phyloP scores from a whole-genome alignment of 2,113 vertebrate species.

The Clarias macrocephalus region DNA sequence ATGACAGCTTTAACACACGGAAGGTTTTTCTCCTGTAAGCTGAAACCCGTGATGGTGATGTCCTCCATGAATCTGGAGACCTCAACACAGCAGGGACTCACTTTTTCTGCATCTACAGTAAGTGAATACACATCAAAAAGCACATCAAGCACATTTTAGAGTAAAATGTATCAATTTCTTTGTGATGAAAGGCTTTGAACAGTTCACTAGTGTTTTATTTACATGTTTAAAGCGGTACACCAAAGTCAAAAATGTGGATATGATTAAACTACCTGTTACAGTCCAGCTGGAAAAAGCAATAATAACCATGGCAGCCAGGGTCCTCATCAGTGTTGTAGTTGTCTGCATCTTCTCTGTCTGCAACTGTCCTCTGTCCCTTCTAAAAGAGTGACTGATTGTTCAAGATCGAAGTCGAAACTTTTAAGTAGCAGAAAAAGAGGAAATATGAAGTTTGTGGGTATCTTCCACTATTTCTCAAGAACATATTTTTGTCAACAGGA shows the following conservation, averaged over 20 bases:
- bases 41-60: background rate
- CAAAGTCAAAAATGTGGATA: background rate
- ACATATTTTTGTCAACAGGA: background rate
- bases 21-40: background rate
- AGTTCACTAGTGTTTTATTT: background rate
- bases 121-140: background rate
- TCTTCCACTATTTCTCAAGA: constrained; percentile 3
- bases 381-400: background rate
- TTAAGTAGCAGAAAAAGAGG: constrained; percentile 18
- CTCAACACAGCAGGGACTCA: background rate
- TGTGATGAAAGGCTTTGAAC: background rate
- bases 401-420: background rate
- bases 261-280: constrained; percentile 19
- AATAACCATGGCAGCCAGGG: background rate
- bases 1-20: constrained; percentile 30
- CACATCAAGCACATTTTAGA: background rate
- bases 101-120: constrained; percentile 2
- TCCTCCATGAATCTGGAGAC: background rate
- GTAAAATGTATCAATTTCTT: background rate
- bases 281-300: constrained; percentile 25
- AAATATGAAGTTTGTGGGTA: background rate
- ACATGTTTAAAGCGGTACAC: background rate
- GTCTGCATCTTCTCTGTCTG: background rate
- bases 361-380: background rate
- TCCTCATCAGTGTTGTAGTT: constrained; percentile 7